Evolutionary conservation across 2,888 invertebrate genomes (phyloP).

Genomic region (Alloscopus bannaensis): DNA sequence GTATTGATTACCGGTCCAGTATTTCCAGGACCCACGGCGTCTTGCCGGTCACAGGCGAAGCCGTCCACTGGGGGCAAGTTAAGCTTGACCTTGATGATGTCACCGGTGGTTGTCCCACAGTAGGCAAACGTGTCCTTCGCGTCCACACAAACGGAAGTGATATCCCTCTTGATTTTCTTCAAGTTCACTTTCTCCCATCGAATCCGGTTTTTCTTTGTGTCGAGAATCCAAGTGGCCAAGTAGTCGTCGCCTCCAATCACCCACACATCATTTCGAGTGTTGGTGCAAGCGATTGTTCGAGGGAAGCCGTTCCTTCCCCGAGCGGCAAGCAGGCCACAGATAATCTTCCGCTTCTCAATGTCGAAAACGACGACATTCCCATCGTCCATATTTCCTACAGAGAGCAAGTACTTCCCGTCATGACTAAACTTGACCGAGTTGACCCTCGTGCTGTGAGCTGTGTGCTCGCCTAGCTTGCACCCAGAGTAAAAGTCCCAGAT

Average conservation of each 20-base stretch:
- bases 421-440: conserved; percentile 89
- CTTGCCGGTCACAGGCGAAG: conserved; percentile 45
- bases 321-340: conserved; percentile 79
- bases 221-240: conserved; percentile 85
- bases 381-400: conserved; percentile 91
- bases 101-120: conserved; percentile 91
- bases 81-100: conserved; percentile 76
- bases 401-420: conserved; percentile 87
- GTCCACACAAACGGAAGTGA: conserved; percentile 85
- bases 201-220: conserved; percentile 82
- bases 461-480: conserved; percentile 82
- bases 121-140: conserved; percentile 84
- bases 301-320: conserved; percentile 85
- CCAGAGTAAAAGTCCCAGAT: conserved; percentile 88
- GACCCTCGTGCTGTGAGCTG: conserved; percentile 91
- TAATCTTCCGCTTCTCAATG: conserved; percentile 79
- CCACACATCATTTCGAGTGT: conserved; percentile 81
- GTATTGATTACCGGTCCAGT: conserved; percentile 64
- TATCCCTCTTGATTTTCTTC: conserved; percentile 86
- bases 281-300: conserved; percentile 78
- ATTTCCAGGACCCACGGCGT: conserved; percentile 64
- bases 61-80: conserved; percentile 66
- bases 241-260: conserved; percentile 85
- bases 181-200: conserved; percentile 84
- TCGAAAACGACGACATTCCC: conserved; percentile 92